Base-by-base conservation (phyloP, 2,113 vertebrate species). In the Calidris pugnax region DNA sequence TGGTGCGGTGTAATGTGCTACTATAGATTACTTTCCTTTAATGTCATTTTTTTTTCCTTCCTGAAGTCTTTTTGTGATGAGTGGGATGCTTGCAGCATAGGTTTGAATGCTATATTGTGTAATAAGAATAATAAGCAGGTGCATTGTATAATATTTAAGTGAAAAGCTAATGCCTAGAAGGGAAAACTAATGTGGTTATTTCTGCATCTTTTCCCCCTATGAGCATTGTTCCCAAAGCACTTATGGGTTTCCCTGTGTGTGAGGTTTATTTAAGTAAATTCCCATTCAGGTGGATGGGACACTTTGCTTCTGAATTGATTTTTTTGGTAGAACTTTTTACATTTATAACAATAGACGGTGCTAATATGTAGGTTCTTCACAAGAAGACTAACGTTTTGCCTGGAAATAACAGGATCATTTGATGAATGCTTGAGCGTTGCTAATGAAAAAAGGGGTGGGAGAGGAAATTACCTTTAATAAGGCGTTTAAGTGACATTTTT, bases 381-480 rank as follows among this genome's bases (percentile, higher is more conserved):
- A 79, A 62, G 66, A 91, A 33, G 74, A 69, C 77, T 69, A 89
- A 87, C 4, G 0, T 79, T 93, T 89, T 94, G 41, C 81, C 71
- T 92, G 84, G 45, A 91, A 93, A 69, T 85, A 96, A 48, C 53
- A 47, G 74, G 62, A 87, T 97, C 80, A 24, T 91, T 90, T 93
- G 91, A 81, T 85, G 95, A 95, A 89, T 41, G 53, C 86, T 95
- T 64, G 73, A 95, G 60, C 48, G 60, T 94, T 84, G 83, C 92
- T 95, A 92, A 95, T 93, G 96, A 94, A 87, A 79, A 62, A 92
- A 92, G 72, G 69, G 84, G 81, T 96, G 87, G 94, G 89, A 94
- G 91, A 92, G 45, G 89, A 89, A 97, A 96, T 97, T 96, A 77
- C 66, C 63, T 93, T 95, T 97, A 97, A 97, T 97, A 83, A 94